phyloP scores from a whole-genome alignment of 2,113 vertebrate genomes.

The Syngnathus scovelli region DNA sequence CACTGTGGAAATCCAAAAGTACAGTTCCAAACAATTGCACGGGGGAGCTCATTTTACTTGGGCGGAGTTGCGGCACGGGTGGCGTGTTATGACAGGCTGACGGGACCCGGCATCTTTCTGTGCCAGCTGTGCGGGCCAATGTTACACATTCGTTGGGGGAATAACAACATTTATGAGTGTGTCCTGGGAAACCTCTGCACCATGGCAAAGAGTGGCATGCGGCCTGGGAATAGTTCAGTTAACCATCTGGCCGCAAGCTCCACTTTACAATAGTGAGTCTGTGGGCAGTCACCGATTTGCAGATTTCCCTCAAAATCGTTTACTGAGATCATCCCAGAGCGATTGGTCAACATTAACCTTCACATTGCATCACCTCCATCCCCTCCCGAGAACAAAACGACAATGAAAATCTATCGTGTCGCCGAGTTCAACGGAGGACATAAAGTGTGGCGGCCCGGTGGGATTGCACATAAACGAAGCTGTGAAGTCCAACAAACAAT shows the following conservation, averaged over 20 bases:
- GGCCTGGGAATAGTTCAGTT: conserved; percentile 62
- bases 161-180: conserved; percentile 49
- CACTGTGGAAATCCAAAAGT: not conserved
- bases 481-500: conserved; percentile 5
- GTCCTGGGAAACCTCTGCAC: conserved; percentile 55
- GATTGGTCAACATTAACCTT: conserved; percentile 29
- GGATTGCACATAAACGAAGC: conserved; percentile 5
- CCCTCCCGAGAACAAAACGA: conserved; percentile 16
- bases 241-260: conserved; percentile 51
- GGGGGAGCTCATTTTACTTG: not conserved
- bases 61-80: not conserved
- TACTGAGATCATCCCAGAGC: conserved; percentile 26
- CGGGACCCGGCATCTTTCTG: conserved; percentile 12
- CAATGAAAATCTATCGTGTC: conserved; percentile 26
- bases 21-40: conserved; percentile 1
- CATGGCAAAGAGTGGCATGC: conserved; percentile 58
- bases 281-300: not conserved
- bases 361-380: conserved; percentile 1
- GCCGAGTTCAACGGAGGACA: conserved; percentile 17
- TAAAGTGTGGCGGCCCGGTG: conserved; percentile 10
- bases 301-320: not conserved
- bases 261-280: conserved; percentile 27
- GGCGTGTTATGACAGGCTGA: conserved; percentile 6
- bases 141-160: conserved; percentile 43
- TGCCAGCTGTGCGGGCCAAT: conserved; percentile 41